Evolutionary conservation across 1,140 invertebrate species (phyloP).

Genomic region (Tribolium castaneum): DNA sequence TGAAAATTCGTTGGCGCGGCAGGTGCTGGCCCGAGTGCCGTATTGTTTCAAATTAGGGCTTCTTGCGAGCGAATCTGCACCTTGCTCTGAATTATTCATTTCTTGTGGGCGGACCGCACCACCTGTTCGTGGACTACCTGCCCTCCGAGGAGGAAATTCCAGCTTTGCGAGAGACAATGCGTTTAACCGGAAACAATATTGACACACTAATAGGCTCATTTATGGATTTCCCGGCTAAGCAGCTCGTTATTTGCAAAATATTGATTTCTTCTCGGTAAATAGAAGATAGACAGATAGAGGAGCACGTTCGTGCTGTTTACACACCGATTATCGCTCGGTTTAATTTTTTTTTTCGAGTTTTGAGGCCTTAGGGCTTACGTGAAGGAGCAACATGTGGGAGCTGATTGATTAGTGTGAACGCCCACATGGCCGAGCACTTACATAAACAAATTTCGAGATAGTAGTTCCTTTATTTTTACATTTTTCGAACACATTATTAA

Average conservation of each 20-base stretch:
- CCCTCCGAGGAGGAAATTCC: background rate
- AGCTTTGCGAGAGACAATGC: background rate
- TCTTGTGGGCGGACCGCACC: conserved; percentile 2
- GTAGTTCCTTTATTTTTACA: too few species aligned
- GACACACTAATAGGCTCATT: background rate
- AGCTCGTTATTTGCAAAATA: background rate
- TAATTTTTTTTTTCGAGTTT: background rate
- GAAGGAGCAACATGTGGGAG: background rate
- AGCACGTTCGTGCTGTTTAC: conserved; percentile 2
- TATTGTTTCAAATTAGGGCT: conserved; percentile 21
- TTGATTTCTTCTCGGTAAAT: conserved; percentile 15
- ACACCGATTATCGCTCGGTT: background rate
- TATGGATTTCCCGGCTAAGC: background rate
- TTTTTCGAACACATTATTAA: too few species aligned
- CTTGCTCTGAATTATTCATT: conserved; percentile 34
- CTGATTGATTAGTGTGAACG: background rate
- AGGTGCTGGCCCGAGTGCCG: conserved; percentile 15
- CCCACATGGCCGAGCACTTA: too few species aligned
- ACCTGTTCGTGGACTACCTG: conserved; percentile 20
- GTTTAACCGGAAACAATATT: conserved; percentile 1
- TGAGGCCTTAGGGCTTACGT: background rate
- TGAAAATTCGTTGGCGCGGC: conserved; percentile 31
- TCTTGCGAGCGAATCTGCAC: conserved; percentile 1
- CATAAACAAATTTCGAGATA: too few species aligned
- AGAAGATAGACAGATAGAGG: background rate